phyloP scores from a whole-genome alignment of 1,140 invertebrate genomes.

The Triops longicaudatus region DNA sequence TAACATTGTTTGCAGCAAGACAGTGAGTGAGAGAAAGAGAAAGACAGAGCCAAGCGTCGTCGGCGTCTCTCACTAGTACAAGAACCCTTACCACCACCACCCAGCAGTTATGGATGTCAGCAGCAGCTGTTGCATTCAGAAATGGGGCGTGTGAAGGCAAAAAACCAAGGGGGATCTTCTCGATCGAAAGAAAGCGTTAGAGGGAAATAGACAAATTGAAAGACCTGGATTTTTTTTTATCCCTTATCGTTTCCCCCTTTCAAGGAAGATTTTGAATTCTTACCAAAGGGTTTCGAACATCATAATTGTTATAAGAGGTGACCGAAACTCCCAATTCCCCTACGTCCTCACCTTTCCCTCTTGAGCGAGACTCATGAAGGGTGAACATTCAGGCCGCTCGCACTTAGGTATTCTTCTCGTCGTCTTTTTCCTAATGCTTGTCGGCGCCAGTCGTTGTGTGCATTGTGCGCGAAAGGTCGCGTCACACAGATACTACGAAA shows the following conservation, averaged over 20 bases:
- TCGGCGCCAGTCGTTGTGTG: not conserved
- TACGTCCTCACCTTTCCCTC: not conserved
- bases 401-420: conserved; percentile 4
- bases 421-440: conserved; percentile 12
- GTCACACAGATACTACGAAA: not conserved
- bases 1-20: not conserved
- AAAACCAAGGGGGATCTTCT: conserved; percentile 1
- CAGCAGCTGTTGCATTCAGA: conserved; percentile 14
- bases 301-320: not conserved
- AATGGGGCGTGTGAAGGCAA: conserved; percentile 7
- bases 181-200: not conserved
- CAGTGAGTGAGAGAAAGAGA: not conserved
- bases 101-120: conserved; percentile 1
- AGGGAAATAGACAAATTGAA: not conserved
- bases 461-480: conserved; percentile 1
- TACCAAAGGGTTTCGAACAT: not conserved
- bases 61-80: not conserved
- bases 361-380: not conserved
- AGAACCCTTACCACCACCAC: not conserved
- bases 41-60: not conserved
- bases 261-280: not conserved
- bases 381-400: not conserved
- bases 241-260: not conserved
- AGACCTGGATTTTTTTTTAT: not conserved
- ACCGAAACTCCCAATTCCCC: not conserved